Percentiles rank a stretch among this genome's conserved stretches.
Evolutionary conservation across 2,797 vertebrate species (phyloP).

Genomic region (Oryzias sinensis): DNA sequence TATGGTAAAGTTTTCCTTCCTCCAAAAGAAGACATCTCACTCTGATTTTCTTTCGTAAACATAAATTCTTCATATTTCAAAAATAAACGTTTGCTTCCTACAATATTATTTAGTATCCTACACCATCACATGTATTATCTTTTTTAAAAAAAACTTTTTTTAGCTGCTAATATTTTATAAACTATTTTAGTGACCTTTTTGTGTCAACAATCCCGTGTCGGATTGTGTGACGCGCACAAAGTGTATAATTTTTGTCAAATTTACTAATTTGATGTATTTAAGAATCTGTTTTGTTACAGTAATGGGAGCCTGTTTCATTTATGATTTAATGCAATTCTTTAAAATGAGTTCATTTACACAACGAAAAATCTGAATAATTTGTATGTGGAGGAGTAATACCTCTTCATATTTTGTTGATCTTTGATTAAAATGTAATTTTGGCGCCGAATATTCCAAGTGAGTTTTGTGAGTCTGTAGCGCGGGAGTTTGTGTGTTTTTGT

Average conservation of each 20-base stretch:
- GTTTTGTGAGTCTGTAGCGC: conserved; percentile 41
- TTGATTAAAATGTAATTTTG: conserved; percentile 56
- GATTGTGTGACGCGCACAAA: no score
- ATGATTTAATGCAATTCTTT: no score
- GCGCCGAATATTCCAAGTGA: conserved; percentile 68
- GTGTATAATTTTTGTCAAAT: no score
- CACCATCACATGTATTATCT: no score
- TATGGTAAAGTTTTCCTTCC: no score
- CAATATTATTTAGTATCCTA: no score
- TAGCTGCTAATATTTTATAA: background rate
- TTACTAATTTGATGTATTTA: background rate
- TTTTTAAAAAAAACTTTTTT: background rate
- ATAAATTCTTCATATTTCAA: background rate
- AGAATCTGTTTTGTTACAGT: no score
- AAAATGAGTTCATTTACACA: no score
- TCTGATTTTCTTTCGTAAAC: conserved; percentile 1
- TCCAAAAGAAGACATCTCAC: conserved; percentile 24
- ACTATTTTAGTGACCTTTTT: background rate
- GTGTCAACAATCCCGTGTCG: no score
- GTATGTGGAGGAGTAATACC: accelerated
- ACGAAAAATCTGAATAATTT: accelerated
- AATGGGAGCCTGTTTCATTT: no score
- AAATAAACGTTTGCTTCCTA: no score
- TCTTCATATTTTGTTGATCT: conserved; percentile 1
- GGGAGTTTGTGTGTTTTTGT: conserved; percentile 31